Conservation (phyloP, 2,797 vertebrate species). For the Petrocephalus schoutedeni region DNA sequence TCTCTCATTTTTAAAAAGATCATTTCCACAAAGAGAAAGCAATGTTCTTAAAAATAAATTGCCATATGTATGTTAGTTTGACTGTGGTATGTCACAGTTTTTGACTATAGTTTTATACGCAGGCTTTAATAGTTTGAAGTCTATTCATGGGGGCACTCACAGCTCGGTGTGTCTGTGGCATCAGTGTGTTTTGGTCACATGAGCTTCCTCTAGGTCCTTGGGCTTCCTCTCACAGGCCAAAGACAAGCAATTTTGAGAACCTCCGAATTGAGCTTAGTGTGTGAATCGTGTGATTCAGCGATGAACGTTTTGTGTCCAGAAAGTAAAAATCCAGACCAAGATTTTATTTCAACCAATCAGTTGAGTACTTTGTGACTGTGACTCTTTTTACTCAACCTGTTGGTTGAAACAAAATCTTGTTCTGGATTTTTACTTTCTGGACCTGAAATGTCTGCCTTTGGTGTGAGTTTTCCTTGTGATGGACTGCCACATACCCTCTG, state of each 20-base stretch:
- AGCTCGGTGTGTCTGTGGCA: background rate
- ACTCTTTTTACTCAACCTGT: background rate
- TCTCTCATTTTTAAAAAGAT: background rate
- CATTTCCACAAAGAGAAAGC: background rate
- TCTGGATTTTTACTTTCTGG: background rate
- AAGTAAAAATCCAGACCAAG: background rate
- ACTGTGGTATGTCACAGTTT: background rate
- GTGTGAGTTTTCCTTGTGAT: background rate
- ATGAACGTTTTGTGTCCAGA: background rate
- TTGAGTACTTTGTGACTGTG: background rate
- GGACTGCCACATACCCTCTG: background rate
- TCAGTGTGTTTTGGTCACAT: background rate
- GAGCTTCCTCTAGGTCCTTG: background rate
- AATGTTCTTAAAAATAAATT: background rate
- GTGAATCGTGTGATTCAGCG: background rate
- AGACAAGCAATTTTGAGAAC: background rate
- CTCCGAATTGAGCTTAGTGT: background rate
- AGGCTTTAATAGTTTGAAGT: background rate
- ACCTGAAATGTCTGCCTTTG: background rate
- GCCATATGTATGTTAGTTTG: background rate
- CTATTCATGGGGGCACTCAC: background rate
- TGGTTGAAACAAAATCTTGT: background rate
- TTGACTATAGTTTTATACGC: background rate
- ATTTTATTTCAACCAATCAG: background rate
- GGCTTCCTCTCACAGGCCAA: background rate